Conservation (phyloP, 2,888 invertebrate genomes). For the Ethmia dodecea region DNA sequence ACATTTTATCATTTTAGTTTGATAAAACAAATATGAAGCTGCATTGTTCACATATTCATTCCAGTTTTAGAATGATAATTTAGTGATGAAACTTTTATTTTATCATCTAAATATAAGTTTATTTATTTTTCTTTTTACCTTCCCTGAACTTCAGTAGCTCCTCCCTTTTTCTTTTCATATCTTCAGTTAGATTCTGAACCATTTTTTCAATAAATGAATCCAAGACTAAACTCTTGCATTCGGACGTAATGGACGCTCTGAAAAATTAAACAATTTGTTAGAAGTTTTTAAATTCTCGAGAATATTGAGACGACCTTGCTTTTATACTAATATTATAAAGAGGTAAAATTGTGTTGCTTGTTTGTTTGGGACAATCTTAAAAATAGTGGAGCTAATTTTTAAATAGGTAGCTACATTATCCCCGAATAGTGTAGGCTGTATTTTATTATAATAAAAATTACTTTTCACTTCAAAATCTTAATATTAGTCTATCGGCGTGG, state of each 20-base stretch:
- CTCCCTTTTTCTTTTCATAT: constrained; percentile 76
- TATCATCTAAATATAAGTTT: background rate
- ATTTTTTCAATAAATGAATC: constrained; percentile 86
- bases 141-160: constrained; percentile 69
- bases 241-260: constrained; percentile 56
- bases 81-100: too few relatives aligned
- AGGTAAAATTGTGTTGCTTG: too few relatives aligned
- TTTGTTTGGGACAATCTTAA: too few relatives aligned
- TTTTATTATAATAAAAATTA: too few relatives aligned
- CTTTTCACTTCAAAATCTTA: too few relatives aligned
- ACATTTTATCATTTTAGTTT: too few relatives aligned
- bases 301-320: too few relatives aligned
- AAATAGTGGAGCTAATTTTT: too few relatives aligned
- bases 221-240: constrained; percentile 80
- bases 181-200: constrained; percentile 78
- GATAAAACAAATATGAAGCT: constrained; percentile 40
- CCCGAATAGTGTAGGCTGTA: too few relatives aligned
- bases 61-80: background rate
- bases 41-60: constrained; percentile 41
- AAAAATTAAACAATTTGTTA: constrained; percentile 14
- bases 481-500: too few relatives aligned
- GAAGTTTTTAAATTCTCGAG: background rate
- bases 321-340: too few relatives aligned
- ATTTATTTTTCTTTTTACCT: constrained; percentile 34
- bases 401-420: too few relatives aligned